Evolutionary conservation across 1,140 invertebrate genomes (phyloP).

Genomic region (Brachionus asplanchnoidis): DNA sequence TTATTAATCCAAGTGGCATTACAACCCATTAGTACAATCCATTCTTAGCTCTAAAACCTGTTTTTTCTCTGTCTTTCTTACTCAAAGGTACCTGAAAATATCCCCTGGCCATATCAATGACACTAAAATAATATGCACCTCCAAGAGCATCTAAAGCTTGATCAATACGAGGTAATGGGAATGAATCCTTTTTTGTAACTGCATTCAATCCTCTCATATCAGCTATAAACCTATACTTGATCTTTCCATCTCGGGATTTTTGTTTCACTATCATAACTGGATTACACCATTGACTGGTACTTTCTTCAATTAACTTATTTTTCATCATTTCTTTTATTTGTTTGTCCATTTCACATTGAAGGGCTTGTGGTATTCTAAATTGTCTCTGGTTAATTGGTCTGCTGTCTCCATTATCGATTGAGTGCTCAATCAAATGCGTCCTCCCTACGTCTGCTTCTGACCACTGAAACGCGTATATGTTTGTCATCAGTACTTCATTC

Average conservation of each 20-base stretch:
- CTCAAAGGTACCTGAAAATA: background rate
- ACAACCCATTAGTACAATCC: slow-evolving; percentile 45
- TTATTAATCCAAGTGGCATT: slow-evolving; percentile 56
- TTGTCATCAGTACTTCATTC: background rate
- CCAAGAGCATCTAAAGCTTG: background rate
- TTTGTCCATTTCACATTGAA: background rate
- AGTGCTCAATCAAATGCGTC: background rate
- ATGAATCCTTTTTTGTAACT: background rate
- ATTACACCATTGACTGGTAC: background rate
- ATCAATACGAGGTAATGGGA: background rate
- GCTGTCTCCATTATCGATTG: background rate
- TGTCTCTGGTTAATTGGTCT: background rate
- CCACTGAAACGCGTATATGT: background rate
- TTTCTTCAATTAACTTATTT: background rate
- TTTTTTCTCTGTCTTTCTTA: background rate
- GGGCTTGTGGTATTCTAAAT: background rate
- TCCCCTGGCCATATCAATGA: background rate
- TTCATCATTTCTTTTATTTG: background rate
- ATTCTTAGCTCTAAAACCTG: background rate
- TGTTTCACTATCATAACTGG: background rate
- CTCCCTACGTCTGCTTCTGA: background rate
- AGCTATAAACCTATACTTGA: background rate
- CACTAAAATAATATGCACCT: background rate
- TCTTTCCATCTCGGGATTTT: too few species aligned
- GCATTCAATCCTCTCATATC: background rate